phyloP scores from a whole-genome alignment of 2,797 vertebrate species.

The Pseudomugil tenellus region DNA sequence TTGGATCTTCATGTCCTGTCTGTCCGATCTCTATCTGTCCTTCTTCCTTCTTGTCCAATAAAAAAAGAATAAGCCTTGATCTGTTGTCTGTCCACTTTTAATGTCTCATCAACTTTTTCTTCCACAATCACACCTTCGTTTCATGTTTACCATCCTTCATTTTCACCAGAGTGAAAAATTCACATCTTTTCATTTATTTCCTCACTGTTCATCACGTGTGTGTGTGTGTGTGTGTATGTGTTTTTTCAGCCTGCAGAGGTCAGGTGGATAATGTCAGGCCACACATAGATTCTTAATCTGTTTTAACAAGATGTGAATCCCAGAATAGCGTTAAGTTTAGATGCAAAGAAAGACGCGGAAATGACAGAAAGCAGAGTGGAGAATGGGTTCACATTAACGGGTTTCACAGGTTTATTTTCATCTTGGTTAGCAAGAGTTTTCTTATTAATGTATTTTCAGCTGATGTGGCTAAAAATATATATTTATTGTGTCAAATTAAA shows the following conservation, averaged over 20 bases:
- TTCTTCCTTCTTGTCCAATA: conserved; percentile 53
- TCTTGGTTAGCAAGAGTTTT: not conserved
- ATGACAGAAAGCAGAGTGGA: not conserved
- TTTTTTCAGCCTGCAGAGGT: conserved; percentile 2
- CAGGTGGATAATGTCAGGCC: conserved; percentile 25
- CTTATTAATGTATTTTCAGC: not conserved
- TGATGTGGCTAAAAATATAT: not conserved
- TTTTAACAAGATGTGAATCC: conserved; percentile 63
- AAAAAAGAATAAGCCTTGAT: conserved; percentile 53
- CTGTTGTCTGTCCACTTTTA: conserved; percentile 61
- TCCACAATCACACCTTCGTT: not conserved
- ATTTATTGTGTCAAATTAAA: not conserved
- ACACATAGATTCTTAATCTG: conserved; percentile 66
- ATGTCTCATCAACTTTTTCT: conserved; percentile 17
- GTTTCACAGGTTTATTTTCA: not conserved
- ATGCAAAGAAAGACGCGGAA: not conserved
- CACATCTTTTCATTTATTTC: conserved; percentile 18
- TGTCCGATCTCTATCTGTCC: conserved; percentile 33
- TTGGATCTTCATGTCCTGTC: conserved; percentile 42
- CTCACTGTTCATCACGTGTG: conserved; percentile 1
- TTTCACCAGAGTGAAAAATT: conserved; percentile 10
- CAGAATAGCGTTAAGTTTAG: conserved; percentile 50
- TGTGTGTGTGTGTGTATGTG: conserved; percentile 17
- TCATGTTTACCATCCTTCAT: not conserved
- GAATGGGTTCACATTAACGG: not conserved